Evolutionary conservation across 2,797 vertebrate species (phyloP), one percentile per base, ranked within the genome.

Genomic region (Protosalanx chinensis): DNA sequence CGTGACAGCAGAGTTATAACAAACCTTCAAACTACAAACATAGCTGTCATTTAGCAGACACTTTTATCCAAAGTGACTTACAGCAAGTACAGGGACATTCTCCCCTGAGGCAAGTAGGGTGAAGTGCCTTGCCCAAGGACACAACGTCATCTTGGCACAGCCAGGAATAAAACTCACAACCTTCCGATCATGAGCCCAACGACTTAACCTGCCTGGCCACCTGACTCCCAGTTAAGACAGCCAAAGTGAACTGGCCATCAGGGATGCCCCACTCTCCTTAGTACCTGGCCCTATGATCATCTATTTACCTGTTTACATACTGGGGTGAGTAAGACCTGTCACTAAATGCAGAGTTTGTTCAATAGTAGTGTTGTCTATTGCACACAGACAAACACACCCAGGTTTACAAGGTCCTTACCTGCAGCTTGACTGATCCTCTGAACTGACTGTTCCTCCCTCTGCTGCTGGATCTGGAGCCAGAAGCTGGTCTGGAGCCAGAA

Each of bases 401-500:
- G 35, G 35, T 46, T 10, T 46, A 41, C 37, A 46, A 46, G 41
- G 10, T 20, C 49, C n/a, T 33, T 13, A 70, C n/a, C 33, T 32
- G 41, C 87, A 94, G 93, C 92, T 94, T 95, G 46, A 87, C 72
- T 0, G 84, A 85, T 67, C 80, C 90, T 86, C 88, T 92, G 76
- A 92, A 93, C 84, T 93, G 93, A 79, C 90, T 94, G 88, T 92
- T 93, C 81, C 88, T 88, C 72, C 93, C 91, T 51, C 70, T 88
- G 85, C 91, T 94, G 84, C 91, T 93, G 23, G 92, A 91, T 79
- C 91, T 91, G 37, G 92, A 94, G 64, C 91, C 93, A 74, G 93
- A 95, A 32, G 93, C 93, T 7, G 85, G 86, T 75, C 90, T 88
- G 77, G 92, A 95, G n/a, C 91, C 93, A 74, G 93, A 95, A 32